Conservation (phyloP, 2,797 vertebrate species). For the Halcyon chelicuti region DNA sequence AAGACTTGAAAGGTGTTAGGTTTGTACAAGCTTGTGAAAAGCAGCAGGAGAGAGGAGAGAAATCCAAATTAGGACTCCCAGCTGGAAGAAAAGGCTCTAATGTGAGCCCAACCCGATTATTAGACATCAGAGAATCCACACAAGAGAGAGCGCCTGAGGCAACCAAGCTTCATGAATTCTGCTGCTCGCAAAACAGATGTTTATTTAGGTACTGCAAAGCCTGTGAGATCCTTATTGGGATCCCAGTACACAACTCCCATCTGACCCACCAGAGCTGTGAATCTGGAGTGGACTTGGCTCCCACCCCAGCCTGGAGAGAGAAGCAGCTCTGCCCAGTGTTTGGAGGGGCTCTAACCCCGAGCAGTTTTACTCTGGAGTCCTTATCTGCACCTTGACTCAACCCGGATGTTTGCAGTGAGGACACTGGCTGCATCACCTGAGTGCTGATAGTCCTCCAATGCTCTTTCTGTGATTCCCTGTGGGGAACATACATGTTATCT, state of each 20-base stretch:
- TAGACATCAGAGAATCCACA: conserved; percentile 74
- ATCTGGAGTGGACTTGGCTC: neutral
- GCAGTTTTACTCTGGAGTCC: neutral
- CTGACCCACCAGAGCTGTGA: neutral
- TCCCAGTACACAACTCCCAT: neutral
- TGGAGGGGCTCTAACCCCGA: neutral
- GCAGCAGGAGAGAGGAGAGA: conserved; percentile 39
- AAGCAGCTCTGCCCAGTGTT: neutral
- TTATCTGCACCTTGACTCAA: neutral
- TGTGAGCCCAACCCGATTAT: conserved; percentile 64
- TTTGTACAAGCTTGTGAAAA: conserved; percentile 39
- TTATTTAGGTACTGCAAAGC: conserved; percentile 41
- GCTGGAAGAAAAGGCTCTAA: conserved; percentile 67
- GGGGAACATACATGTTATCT: neutral
- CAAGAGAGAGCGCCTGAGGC: conserved; percentile 43
- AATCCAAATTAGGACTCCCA: conserved; percentile 61
- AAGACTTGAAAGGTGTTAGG: conserved; percentile 11
- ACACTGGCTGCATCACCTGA: neutral
- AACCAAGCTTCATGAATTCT: conserved; percentile 46
- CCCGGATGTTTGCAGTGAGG: neutral
- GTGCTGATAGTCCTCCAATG: neutral
- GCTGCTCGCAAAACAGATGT: conserved; percentile 52
- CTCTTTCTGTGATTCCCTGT: neutral
- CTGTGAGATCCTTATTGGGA: neutral
- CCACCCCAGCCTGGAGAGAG: neutral